These are phyloP conservation scores for Porites rus DNA, from an alignment of 92 coral and sea anemone species.

Conservation along the genomic window DNA sequence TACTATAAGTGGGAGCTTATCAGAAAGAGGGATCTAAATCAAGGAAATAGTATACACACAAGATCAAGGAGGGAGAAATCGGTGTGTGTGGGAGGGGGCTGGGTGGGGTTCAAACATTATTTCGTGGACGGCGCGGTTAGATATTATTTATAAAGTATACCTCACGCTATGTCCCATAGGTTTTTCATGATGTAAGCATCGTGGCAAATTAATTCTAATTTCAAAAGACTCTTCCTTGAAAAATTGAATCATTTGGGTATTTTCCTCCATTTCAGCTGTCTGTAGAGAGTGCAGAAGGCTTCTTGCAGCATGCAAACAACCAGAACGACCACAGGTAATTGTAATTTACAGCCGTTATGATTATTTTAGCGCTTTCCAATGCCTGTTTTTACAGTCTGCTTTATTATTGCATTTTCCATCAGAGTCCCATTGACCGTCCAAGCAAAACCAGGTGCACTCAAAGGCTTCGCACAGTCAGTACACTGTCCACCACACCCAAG, in stretches of 20 bases:
- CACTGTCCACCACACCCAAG: slow-evolving; percentile 36
- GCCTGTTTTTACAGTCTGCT: neutral
- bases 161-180: slow-evolving; percentile 9
- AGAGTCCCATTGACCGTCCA: slow-evolving; percentile 21
- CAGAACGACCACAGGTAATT: slow-evolving; percentile 8
- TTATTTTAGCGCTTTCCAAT: slow-evolving; percentile 20
- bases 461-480: slow-evolving; percentile 31
- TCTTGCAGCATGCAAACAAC: too few species aligned
- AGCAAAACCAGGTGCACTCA: slow-evolving; percentile 31
- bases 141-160: slow-evolving; percentile 16
- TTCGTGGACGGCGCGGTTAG: slow-evolving; percentile 24
- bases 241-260: neutral
- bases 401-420: neutral
- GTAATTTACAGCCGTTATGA: slow-evolving; percentile 3
- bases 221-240: neutral
- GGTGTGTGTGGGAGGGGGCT: slow-evolving; percentile 21
- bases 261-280: slow-evolving; percentile 21
- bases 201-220: neutral
- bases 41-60: slow-evolving; percentile 26
- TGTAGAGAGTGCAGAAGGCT: neutral
- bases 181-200: slow-evolving; percentile 20
- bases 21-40: slow-evolving; percentile 10
- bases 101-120: slow-evolving; percentile 3
- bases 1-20: slow-evolving; percentile 15
- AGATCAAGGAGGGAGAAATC: slow-evolving; percentile 20